These are phyloP conservation scores for Tetrax tetrax DNA, from an alignment of 2,113 vertebrate species.

Conservation along the genomic window DNA sequence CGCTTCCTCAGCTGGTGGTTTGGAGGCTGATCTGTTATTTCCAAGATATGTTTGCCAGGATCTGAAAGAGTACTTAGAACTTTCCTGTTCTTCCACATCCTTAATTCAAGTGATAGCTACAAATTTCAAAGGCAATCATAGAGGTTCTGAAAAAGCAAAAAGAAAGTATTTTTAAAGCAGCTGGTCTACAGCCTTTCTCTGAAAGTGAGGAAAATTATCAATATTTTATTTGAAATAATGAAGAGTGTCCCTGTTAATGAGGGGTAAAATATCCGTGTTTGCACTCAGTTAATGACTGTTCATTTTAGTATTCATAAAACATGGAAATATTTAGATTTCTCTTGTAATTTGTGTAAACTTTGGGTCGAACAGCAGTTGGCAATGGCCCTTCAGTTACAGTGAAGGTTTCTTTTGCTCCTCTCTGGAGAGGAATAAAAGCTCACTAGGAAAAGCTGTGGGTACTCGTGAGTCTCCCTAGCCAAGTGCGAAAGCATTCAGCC, in stretches of 20 bases:
- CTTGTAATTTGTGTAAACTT: not conserved
- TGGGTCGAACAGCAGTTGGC: not conserved
- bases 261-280: not conserved
- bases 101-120: not conserved
- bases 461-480: not conserved
- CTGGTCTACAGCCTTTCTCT: not conserved
- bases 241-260: not conserved
- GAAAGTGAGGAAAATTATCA: not conserved
- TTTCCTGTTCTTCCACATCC: not conserved
- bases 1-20: not conserved
- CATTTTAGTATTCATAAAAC: not conserved
- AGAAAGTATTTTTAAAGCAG: not conserved
- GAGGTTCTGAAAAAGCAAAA: not conserved
- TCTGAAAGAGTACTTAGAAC: not conserved
- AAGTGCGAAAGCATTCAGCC: not conserved
- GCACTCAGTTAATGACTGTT: not conserved
- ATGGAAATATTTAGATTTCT: not conserved
- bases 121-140: not conserved
- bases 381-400: not conserved
- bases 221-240: not conserved
- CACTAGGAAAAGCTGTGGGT: not conserved
- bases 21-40: not conserved
- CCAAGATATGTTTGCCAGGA: not conserved
- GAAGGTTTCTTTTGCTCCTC: not conserved
- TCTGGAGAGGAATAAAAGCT: not conserved